These are phyloP conservation scores for Pseudoatta argentina DNA, from an alignment of 1,140 invertebrate genomes.

Conservation along the genomic window DNA sequence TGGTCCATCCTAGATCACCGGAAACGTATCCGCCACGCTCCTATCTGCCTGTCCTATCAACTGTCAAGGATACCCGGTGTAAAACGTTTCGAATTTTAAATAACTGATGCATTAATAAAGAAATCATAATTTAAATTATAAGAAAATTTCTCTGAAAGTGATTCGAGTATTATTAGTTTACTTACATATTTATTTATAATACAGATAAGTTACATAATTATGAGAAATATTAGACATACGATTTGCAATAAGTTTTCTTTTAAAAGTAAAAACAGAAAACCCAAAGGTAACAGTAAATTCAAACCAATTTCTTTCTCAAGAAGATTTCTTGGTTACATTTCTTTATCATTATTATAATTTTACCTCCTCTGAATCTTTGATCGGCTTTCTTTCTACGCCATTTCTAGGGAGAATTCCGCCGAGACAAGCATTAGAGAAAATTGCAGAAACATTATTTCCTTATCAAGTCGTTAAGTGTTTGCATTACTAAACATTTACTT, in stretches of 20 bases:
- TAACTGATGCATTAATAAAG: not conserved
- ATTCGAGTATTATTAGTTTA: not conserved
- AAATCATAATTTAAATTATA: not conserved
- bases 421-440: constrained; percentile 12
- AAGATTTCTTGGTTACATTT: constrained; percentile 6
- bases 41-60: not conserved
- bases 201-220: not conserved
- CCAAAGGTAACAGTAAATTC: not conserved
- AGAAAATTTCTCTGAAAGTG: not conserved
- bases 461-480: constrained; percentile 33
- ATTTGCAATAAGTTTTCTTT: not conserved
- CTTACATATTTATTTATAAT: not conserved
- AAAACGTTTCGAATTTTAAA: not conserved
- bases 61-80: not conserved
- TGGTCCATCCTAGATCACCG: constrained; percentile 14
- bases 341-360: constrained; percentile 7
- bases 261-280: not conserved
- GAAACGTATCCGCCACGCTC: constrained; percentile 10
- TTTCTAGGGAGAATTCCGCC: constrained; percentile 3
- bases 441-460: constrained; percentile 47
- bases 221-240: not conserved
- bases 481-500: constrained; percentile 59
- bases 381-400: constrained; percentile 9
- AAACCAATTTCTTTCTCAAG: not conserved
- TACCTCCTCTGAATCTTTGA: constrained; percentile 18